Base-by-base conservation (phyloP, 2,797 vertebrate genomes). In the Tauraco hartlaubi region DNA sequence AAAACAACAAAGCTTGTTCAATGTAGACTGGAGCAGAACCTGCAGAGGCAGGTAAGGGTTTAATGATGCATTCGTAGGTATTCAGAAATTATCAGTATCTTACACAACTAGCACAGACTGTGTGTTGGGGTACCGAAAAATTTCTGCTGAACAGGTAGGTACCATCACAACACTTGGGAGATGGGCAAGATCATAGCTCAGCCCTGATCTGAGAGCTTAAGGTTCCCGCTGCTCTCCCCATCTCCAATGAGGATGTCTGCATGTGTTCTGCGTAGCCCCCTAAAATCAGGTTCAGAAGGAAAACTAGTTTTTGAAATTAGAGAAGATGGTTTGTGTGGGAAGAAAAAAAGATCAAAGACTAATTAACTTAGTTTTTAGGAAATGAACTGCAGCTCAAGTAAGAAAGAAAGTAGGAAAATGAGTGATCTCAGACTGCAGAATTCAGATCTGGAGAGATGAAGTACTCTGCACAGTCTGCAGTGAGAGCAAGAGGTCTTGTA, bases 321-420 rank as follows among this genome's bases (percentile, higher is more conserved):
- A 80, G 59, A 74, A 62, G 12, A 35, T 12, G 2, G 5, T 78
- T 62, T 62, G 31, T 78, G 62, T 90, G 62, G 76, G 88, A 94
- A 94, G 85, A 92, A 81, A 15, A 44, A 54, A 88, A 88, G 62
- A 92, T 92, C 82, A 94, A 92, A 97, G 78, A 51, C 41, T 80
- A 71, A 76, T 78, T 85, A 62, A 68, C 6, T 59, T 61, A 29
- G 35, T 33, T 89, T 37, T 85, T 77, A 52, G 48, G 56, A 80
- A 88, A 74, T 14, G 23, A 90, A 41, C 54, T 7, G 21, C 28
- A 49, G 37, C 58, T 62, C 49, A 55, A 80, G 28, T 9, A 75
- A 92, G 49, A 39, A 89, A 44, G 26, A 68, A 85, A 17, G 3
- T 8, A 49, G 25, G 68, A 67, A 74, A 80, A 52, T 11, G 41